Evolutionary conservation across 2,797 vertebrate genomes (phyloP), one percentile per base, ranked within the genome.

Genomic region (Eleutherodactylus coqui): DNA sequence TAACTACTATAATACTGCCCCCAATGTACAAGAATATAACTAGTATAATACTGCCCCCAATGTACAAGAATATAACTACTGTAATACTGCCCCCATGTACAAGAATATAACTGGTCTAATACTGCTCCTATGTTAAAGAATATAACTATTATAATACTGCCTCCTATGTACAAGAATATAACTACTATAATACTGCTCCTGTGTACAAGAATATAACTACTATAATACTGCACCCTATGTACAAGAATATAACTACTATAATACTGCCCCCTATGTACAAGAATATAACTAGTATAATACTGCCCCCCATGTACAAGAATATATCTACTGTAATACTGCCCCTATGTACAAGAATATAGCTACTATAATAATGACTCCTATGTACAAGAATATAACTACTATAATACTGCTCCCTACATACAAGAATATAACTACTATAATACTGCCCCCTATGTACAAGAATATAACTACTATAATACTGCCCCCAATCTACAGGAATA

Each of bases 81-180:
- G 14, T 62, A 62, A 62, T 32, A 62, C 58, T 32, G 24, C 36
- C 1, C 67, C 67, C 43, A 70, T 70, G 4, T 70, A 70, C 67
- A 70, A 43, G 67, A 70, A 70, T 70, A 70, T 70, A 70, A 70
- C 67, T 70, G 43, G 29, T 36, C 19, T 67, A 67, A 67, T 67
- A 67, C 62, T 36, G 32, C 32, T 10, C 17, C 62, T 67, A 67
- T 67, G 16, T 67, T 34, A 29, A 67, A 67, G 62, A 67, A 36
- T 67, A 67, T 67, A 67, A 67, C 62, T 67, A 67, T 16, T 67
- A 67, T 67, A 36, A 67, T 67, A 64, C 62, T 64, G 62, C n/a
- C n/a, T n/a, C n/a, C n/a, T n/a, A n/a, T n/a, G n/a, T n/a, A n/a
- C n/a, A n/a, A n/a, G n/a, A n/a, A n/a, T n/a, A n/a, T n/a, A n/a